These are phyloP conservation scores for Caradrina clavipalpis DNA, from an alignment of 2,888 invertebrate genomes.

Conservation along the genomic window DNA sequence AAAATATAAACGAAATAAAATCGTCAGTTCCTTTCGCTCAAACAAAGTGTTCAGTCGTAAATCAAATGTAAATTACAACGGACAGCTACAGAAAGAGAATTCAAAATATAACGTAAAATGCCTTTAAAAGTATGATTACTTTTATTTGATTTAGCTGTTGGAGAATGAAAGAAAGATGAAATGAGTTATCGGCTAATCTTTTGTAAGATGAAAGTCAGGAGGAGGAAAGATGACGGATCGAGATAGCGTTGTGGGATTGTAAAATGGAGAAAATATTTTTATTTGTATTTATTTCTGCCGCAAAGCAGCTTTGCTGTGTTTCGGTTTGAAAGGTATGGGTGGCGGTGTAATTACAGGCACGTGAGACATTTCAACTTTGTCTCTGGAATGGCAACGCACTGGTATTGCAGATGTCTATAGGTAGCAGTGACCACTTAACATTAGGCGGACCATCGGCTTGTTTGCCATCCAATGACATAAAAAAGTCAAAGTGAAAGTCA, in stretches of 20 bases:
- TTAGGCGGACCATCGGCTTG: too few relatives aligned
- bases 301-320: too few relatives aligned
- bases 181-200: conserved; percentile 54
- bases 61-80: conserved; percentile 43
- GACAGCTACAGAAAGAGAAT: conserved; percentile 30
- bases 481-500: too few relatives aligned
- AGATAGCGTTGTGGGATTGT: conserved; percentile 9
- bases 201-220: conserved; percentile 40
- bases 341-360: too few relatives aligned
- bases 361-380: too few relatives aligned
- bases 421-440: too few relatives aligned
- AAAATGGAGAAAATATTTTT: not conserved
- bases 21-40: not conserved
- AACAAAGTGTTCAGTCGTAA: conserved; percentile 16
- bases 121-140: conserved; percentile 55
- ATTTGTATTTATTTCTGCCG: too few relatives aligned
- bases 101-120: conserved; percentile 42
- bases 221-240: not conserved
- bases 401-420: too few relatives aligned
- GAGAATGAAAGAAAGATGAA: conserved; percentile 40
- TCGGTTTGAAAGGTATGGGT: too few relatives aligned
- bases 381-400: too few relatives aligned
- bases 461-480: too few relatives aligned
- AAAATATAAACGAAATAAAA: not conserved
- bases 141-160: conserved; percentile 50